Evolutionary conservation across 1,140 invertebrate species (phyloP), one percentile per base, ranked within the genome.

Genomic region (Phymorhynchus buccinoides): DNA sequence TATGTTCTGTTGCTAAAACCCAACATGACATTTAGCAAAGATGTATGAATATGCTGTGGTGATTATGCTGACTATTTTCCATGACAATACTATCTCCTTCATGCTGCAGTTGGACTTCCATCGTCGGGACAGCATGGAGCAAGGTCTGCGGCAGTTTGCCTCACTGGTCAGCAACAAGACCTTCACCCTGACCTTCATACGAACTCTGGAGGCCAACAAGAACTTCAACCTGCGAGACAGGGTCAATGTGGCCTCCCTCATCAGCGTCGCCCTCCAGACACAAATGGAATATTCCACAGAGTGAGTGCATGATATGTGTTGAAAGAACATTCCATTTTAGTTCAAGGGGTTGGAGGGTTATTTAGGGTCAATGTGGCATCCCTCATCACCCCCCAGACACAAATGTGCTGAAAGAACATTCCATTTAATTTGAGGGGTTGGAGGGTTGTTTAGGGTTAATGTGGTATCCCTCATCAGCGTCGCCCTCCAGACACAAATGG

Each of bases 211-310:
- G 94, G 97, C 97, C 88, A 99, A 99, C 95, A 96, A 98, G 85
- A 96, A 97, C 90, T 97, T 97, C 91, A 96, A 96, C 14, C 97
- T 97, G 96, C 94, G 96, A 87, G 97, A 98, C 90, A 95, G 98
- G 88, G 98, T 99, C 27, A 99, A 99, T 95, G 98, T 99, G 39
- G 99, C 99, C 56, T 99, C 98, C 39, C 95, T 99, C 44, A 98
- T 99, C 85, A 99, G 99, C 97, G 98, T 99, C 22, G 98, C 98
- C 62, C 94, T 99, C 18, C 99, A 99, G 94, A 98, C 98, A 90
- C 98, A 98, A 92, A 98, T 99, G 96, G 98, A 99, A 92, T 99
- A 99, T 94, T 99, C 98, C 92, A 99, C 99, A n/a, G 98, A 99
- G 94, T 94, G 88, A 92, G 93, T 89, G 30, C 16, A 16, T n/a